phyloP scores from a whole-genome alignment of 92 coral and sea anemone genomes.

The Parazoanthus swiftii region DNA sequence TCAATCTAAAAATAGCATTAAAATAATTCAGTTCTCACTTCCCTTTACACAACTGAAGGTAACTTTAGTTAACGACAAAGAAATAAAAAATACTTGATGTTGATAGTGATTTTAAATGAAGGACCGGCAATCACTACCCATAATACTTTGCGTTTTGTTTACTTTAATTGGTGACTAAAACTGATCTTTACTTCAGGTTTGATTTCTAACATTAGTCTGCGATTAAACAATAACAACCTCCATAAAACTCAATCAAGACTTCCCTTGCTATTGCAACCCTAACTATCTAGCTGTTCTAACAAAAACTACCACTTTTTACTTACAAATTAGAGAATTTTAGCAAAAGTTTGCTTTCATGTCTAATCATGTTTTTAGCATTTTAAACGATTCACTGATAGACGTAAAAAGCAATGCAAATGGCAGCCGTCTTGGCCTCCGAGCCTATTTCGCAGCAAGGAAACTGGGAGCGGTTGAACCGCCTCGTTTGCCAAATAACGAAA shows the following conservation, averaged over 20 bases:
- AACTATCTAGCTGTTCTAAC: not conserved
- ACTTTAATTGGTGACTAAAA: too few species aligned
- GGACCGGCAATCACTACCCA: too few species aligned
- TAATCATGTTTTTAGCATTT: not conserved
- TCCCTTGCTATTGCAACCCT: not conserved
- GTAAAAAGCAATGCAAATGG: not conserved
- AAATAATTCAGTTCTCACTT: not conserved
- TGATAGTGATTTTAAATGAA: not conserved
- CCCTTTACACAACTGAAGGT: not conserved
- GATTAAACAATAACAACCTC: too few species aligned
- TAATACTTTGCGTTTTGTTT: too few species aligned
- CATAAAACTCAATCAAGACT: too few species aligned
- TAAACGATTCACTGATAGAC: not conserved
- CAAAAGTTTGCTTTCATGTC: not conserved
- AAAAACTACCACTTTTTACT: not conserved
- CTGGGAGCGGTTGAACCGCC: too few species aligned
- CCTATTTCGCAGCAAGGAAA: not conserved
- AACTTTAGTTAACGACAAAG: not conserved
- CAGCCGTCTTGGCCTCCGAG: not conserved
- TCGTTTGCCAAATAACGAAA: too few species aligned
- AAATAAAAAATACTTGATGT: not conserved
- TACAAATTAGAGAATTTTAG: not conserved
- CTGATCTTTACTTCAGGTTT: too few species aligned
- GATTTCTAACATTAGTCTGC: too few species aligned
- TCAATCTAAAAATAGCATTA: not conserved